Base-by-base conservation (phyloP, 2,797 vertebrate species). In the Schizopygopsis pylzovi region DNA sequence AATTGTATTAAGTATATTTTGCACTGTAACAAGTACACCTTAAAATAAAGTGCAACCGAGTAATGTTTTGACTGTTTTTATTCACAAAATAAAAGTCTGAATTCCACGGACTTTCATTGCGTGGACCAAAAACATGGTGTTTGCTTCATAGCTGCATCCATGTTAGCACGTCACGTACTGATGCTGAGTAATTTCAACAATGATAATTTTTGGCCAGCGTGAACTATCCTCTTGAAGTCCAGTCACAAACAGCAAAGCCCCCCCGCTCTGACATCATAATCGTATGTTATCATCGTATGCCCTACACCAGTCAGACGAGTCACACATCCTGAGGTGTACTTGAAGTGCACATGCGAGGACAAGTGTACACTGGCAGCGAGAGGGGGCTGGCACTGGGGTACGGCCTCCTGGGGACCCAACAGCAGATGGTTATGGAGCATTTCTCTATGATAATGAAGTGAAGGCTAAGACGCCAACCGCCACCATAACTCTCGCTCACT, bases 401-500 rank as follows among this genome's bases (percentile, higher is more conserved):
- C 11, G 28, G 87, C 61, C 87, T 90, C 77, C 83, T 70, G 78
- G 71, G 86, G 78, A 52, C 77, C 67, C 49, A 88, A 81, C 79
- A 87, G 80, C 86, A 89, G 87, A 90, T 86, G 88, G 84, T 87
- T 86, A 87, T 88, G 52, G 70, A 87, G 77, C 79, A 85, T 85
- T 83, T 45, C 87, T 83, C 79, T 85, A 87, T 61, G 79, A 87
- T 83, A 90, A 89, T 90, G 86, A 88, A 82, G 84, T 73, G 78
- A 71, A 85, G 54, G 71, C 87, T 65, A 86, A 89, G 86, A 84
- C 65, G 84, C 68, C 82, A 86, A 45, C 28, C 54, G 41, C 84
- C 83, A 68, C 79, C 86, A 78, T 87, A 81, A 65, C 75, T 87
- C 86, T 90, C 72, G 28, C 59, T 81, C 71, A 3, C 63, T 80